These are phyloP conservation scores for Kryphioiulus occultus DNA, from an alignment of 2,888 invertebrate genomes.

Conservation along the genomic window DNA sequence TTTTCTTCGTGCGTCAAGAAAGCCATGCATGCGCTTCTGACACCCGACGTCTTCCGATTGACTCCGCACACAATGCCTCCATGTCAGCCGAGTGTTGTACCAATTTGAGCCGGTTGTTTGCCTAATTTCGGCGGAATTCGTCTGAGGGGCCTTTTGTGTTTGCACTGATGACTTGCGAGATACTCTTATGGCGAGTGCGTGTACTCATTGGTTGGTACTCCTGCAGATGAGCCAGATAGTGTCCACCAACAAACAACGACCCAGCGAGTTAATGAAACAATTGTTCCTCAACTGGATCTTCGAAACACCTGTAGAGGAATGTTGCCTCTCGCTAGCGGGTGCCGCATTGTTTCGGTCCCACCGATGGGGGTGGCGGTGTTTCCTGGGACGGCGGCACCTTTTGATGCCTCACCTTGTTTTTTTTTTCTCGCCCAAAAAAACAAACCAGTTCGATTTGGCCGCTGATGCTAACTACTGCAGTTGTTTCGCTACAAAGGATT, in stretches of 20 bases:
- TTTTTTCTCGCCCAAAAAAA: not conserved
- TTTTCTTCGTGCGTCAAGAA: no score
- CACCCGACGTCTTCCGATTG: not conserved
- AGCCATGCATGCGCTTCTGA: no score
- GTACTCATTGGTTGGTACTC: not conserved
- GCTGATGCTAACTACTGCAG: slow-evolving; percentile 10
- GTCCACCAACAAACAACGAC: slow-evolving; percentile 6
- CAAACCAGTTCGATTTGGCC: slow-evolving; percentile 1
- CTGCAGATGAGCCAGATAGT: not conserved
- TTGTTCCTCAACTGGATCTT: slow-evolving; percentile 9
- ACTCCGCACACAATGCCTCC: not conserved
- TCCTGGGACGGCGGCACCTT: slow-evolving; percentile 30
- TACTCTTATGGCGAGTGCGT: no score
- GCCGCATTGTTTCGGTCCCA: not conserved
- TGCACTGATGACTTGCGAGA: slow-evolving; percentile 2
- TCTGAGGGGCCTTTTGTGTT: not conserved
- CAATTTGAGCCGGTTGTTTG: slow-evolving; percentile 30
- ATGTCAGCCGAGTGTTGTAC: slow-evolving; percentile 11
- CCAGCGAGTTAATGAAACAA: not conserved
- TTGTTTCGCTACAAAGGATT: slow-evolving; percentile 8
- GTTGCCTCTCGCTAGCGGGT: not conserved
- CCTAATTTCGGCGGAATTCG: slow-evolving; percentile 35
- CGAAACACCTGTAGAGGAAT: slow-evolving; percentile 35
- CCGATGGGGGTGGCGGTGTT: not conserved
- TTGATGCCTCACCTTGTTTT: slow-evolving; percentile 29